Conservation (phyloP, 2,888 invertebrate species). For the Conops quadrifasciatus region DNA sequence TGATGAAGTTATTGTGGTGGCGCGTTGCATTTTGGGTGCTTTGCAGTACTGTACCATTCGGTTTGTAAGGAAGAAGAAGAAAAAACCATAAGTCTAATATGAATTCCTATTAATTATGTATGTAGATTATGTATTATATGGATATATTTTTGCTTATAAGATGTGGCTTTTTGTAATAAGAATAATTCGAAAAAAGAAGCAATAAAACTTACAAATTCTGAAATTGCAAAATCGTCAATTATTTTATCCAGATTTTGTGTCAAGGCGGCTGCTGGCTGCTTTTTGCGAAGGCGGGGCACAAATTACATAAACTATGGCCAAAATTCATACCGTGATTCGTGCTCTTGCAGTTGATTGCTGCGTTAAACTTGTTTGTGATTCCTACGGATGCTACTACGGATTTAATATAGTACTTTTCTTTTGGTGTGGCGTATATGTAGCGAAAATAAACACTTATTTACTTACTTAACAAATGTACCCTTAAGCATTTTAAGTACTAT, state of each 20-base stretch:
- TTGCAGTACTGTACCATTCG: conserved; percentile 56
- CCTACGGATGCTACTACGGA: no score
- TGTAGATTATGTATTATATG: no score
- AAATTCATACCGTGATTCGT: conserved; percentile 27
- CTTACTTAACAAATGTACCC: no score
- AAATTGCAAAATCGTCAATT: conserved; percentile 29
- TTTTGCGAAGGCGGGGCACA: conserved; percentile 20
- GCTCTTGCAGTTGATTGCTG: conserved; percentile 3
- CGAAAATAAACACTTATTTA: no score
- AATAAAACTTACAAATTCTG: conserved; percentile 30
- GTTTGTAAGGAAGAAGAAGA: conserved; percentile 27
- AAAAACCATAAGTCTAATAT: no score
- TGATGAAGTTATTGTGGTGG: conserved; percentile 64
- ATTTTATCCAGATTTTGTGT: conserved; percentile 19
- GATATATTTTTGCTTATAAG: no score
- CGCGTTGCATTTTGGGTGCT: conserved; percentile 59
- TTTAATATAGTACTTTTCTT: no score
- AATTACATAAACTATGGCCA: conserved; percentile 19
- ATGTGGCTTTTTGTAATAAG: conserved; percentile 15
- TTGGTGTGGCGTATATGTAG: no score
- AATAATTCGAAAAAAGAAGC: not conserved
- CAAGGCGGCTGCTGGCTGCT: conserved; percentile 21
- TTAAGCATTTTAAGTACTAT: no score
- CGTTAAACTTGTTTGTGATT: no score
- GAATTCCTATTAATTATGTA: no score